Conservation (phyloP, 2,113 vertebrate species). For the Alligator sinensis region DNA sequence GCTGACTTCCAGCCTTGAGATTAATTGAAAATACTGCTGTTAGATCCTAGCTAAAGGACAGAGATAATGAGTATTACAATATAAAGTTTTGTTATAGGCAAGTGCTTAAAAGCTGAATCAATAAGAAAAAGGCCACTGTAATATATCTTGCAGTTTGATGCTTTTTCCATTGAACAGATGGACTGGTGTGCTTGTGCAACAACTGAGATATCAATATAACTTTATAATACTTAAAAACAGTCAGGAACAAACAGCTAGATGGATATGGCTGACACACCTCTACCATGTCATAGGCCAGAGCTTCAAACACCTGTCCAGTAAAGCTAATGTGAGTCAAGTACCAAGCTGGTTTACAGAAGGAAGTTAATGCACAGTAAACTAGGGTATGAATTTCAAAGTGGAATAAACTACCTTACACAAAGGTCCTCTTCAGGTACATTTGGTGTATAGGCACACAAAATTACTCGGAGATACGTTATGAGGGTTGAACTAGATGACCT, state of each 20-base stretch:
- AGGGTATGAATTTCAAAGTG: too few species aligned
- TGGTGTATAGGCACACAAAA: too few species aligned
- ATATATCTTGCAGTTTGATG: accelerated
- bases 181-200: too few species aligned
- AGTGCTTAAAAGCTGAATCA: neutral
- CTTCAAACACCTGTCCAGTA: accelerated
- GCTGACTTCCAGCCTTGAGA: neutral
- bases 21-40: neutral
- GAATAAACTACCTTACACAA: too few species aligned
- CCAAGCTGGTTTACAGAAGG: too few species aligned
- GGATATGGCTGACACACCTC: neutral
- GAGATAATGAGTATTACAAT: neutral
- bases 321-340: neutral
- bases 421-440: too few species aligned
- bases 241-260: neutral
- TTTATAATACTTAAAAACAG: too few species aligned
- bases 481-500: too few species aligned
- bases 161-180: neutral
- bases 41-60: neutral
- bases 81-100: accelerated
- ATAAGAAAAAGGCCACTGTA: neutral
- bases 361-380: too few species aligned
- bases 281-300: accelerated
- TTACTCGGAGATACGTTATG: too few species aligned
- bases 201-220: too few species aligned